Evolutionary conservation across 2,113 vertebrate species (phyloP).

Genomic region (Sorex fumeus): DNA sequence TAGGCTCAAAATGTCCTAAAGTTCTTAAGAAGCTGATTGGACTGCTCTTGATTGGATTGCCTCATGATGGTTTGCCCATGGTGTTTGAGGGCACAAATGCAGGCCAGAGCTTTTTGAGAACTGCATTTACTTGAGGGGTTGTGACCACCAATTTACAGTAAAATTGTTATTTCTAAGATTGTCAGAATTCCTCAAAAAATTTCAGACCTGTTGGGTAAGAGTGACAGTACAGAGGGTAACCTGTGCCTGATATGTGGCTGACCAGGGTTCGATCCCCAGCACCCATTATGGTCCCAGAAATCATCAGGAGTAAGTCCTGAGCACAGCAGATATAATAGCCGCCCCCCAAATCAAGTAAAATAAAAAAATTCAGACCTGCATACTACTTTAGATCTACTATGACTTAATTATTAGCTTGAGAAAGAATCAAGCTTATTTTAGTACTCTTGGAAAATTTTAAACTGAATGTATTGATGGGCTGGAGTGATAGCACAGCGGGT

Average conservation of each 20-base stretch:
- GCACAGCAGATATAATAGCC: too few relatives aligned
- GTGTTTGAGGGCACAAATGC: background rate
- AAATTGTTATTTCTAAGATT: slow-evolving; percentile 32
- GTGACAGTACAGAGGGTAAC: too few relatives aligned
- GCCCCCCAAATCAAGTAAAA: too few relatives aligned
- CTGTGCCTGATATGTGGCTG: too few relatives aligned
- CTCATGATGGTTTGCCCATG: background rate
- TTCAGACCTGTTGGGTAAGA: too few relatives aligned
- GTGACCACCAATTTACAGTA: background rate
- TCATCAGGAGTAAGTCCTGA: too few relatives aligned
- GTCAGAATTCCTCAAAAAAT: background rate
- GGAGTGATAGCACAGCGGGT: too few relatives aligned
- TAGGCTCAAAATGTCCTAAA: background rate
- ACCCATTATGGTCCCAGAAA: too few relatives aligned
- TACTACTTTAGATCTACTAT: slow-evolving; percentile 24
- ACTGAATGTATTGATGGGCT: background rate
- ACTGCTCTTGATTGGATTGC: background rate
- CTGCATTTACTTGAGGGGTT: background rate
- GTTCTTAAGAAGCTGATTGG: background rate
- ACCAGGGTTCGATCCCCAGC: too few relatives aligned
- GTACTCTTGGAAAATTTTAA: background rate
- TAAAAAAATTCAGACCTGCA: too few relatives aligned
- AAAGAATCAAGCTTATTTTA: slow-evolving; percentile 61
- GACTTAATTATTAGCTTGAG: slow-evolving; percentile 39
- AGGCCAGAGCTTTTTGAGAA: background rate